Conservation (phyloP, 2,797 vertebrate species). For the Spondyliosoma cantharus region DNA sequence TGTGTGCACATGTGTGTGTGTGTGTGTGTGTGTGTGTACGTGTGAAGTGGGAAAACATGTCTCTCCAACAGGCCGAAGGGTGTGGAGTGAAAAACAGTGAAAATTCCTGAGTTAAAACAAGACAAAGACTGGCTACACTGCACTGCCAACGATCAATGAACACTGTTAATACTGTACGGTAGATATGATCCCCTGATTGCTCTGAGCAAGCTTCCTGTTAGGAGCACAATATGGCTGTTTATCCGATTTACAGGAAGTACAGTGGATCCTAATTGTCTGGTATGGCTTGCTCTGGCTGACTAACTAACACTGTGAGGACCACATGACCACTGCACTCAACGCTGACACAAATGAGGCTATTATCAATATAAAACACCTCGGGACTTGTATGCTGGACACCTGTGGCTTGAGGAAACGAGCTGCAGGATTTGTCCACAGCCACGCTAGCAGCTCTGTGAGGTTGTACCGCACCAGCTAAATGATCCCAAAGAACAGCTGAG, state of each 20-base stretch:
- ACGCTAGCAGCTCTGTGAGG: background rate
- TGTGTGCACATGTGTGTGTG: background rate
- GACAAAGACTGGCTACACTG: background rate
- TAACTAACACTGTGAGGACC: background rate
- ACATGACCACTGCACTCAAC: conserved; percentile 22
- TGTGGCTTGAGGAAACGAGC: background rate
- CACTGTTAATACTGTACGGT: background rate
- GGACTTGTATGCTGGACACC: background rate
- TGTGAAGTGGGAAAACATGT: conserved; percentile 22
- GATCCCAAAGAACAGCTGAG: background rate
- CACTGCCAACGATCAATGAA: background rate
- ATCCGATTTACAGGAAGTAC: background rate
- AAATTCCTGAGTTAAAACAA: conserved; percentile 29
- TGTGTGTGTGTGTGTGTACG: background rate
- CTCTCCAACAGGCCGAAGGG: conserved; percentile 5
- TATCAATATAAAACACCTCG: background rate
- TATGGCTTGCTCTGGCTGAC: background rate
- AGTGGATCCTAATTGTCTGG: background rate
- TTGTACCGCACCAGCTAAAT: background rate
- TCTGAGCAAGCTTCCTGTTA: background rate
- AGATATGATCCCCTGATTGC: background rate
- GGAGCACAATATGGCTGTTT: background rate
- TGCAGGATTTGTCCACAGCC: background rate
- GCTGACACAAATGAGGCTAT: conserved; percentile 4
- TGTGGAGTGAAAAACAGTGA: conserved; percentile 20